Base-by-base conservation (phyloP, 2,888 invertebrate genomes). In the Drosophila nigritarsus region DNA sequence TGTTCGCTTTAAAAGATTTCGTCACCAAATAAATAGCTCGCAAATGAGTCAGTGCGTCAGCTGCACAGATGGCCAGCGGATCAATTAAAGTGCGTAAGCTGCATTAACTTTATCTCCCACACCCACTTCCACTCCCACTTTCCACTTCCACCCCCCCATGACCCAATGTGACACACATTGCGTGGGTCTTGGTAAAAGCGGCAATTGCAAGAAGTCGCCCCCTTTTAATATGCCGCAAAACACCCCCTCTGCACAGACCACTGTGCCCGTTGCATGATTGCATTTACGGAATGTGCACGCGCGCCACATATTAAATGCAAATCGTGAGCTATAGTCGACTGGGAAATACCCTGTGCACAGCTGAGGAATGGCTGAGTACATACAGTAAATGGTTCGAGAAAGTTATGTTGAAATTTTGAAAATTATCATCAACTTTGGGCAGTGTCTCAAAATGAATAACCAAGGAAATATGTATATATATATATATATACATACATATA, bases 101-200 rank as follows among this genome's bases (percentile, higher is more conserved):
- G 60, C 55, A 64, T 50, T 30, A 20, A 42, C 32, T 30, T 58
- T 51, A 40, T 32, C 45, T 13, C 29, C 5, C 3, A 9, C n/a
- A 2, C 2, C 30, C 24, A 45, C n/a, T n/a, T 3, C 30, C 13
- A 18, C 13, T 9, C 11, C 27, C 20, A n/a, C 3, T 24, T 24
- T 11, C 38, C 3, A 1, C 20, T 30, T 6, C 38, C 7, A 5
- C 11, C 27, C 38, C 8, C 2, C 18, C 9, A 3, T 0, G 11
- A 18, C 27, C 40, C 27, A 42, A 50, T 77, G 72, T 79, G 80
- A 75, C 69, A 79, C 69, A 76, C 63, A 61, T 76, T 50, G 75
- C 42, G 49, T 49, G 40, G 48, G 58, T 1, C 40, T 15, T 24
- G 9, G 9, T 65, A 38, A 72, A 77, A 75, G 56, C 30, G 55